A percentile compares a stretch with the other conserved stretches of the same genome.
These are phyloP conservation scores for Xestobium rufovillosum DNA, from an alignment of 2,888 invertebrate species.

Conservation along the genomic window DNA sequence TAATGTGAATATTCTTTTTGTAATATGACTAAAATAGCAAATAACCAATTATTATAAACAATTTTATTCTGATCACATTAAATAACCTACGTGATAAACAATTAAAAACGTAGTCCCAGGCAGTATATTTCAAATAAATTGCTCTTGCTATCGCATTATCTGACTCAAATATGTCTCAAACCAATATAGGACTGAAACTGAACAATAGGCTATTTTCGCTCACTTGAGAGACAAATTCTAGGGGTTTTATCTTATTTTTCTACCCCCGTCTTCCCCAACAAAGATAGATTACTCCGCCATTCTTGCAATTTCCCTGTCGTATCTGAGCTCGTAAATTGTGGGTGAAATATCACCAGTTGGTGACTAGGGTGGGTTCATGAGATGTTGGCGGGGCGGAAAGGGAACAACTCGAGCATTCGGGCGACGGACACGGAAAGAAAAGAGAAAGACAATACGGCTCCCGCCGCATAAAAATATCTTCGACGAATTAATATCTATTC, in stretches of 20 bases:
- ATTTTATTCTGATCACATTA: too few relatives aligned
- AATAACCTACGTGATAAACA: too few relatives aligned
- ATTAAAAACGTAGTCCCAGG: too few relatives aligned
- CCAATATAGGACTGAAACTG: constrained; percentile 35
- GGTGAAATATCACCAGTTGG: constrained; percentile 68
- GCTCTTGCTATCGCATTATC: neutral
- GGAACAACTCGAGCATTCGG: constrained; percentile 14
- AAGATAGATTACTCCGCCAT: constrained; percentile 87
- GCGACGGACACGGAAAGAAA: neutral
- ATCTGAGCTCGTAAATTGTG: constrained; percentile 81
- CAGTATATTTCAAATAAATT: too few relatives aligned
- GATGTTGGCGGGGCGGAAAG: constrained; percentile 24
- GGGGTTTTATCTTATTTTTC: constrained; percentile 46
- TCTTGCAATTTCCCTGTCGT: constrained; percentile 92
- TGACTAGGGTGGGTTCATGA: constrained; percentile 31
- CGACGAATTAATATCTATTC: constrained; percentile 1
- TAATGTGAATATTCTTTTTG: too few relatives aligned
- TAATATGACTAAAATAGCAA: too few relatives aligned
- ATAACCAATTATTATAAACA: too few relatives aligned
- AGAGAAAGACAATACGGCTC: constrained; percentile 1
- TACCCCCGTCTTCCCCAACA: constrained; percentile 54
- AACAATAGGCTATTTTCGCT: constrained; percentile 41
- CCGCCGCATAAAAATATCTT: too few relatives aligned
- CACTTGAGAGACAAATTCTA: constrained; percentile 44
- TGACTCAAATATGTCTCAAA: constrained; percentile 11